Conservation (phyloP, 2,113 vertebrate species). For the Calyptomena viridis region DNA sequence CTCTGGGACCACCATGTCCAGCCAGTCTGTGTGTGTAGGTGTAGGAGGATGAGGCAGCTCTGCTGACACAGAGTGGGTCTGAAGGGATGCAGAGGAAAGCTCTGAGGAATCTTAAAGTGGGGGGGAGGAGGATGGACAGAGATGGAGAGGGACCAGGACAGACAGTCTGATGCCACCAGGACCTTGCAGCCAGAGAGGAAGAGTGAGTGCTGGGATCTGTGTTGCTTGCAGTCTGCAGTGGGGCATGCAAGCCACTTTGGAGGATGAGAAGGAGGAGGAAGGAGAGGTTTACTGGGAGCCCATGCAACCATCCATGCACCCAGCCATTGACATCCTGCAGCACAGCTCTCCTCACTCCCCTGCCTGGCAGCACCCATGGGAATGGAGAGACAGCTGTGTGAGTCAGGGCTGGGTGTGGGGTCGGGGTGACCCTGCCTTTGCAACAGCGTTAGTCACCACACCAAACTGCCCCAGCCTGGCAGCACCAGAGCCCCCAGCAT, state of each 20-base stretch:
- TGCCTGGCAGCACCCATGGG: background rate
- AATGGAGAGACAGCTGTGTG: background rate
- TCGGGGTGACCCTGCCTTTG: background rate
- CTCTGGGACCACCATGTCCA: background rate
- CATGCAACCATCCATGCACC: background rate
- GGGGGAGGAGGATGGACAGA: background rate
- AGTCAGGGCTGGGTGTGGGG: slow-evolving; percentile 45
- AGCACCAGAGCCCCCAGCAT: slow-evolving; percentile 3
- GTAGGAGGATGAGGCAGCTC: background rate
- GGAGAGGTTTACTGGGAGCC: background rate
- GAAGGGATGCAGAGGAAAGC: background rate
- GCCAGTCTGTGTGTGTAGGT: background rate
- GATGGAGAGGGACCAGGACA: background rate
- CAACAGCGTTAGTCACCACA: background rate
- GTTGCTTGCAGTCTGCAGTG: background rate
- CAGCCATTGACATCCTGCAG: background rate
- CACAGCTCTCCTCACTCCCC: background rate
- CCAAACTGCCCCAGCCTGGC: background rate
- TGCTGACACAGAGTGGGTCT: background rate
- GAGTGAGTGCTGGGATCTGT: background rate
- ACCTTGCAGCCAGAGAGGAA: background rate
- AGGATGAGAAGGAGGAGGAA: background rate
- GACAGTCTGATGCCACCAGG: background rate
- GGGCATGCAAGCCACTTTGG: no score
- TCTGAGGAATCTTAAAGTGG: background rate